phyloP scores from a whole-genome alignment of 2,797 vertebrate species.

The Paramormyrops hopkinsi region DNA sequence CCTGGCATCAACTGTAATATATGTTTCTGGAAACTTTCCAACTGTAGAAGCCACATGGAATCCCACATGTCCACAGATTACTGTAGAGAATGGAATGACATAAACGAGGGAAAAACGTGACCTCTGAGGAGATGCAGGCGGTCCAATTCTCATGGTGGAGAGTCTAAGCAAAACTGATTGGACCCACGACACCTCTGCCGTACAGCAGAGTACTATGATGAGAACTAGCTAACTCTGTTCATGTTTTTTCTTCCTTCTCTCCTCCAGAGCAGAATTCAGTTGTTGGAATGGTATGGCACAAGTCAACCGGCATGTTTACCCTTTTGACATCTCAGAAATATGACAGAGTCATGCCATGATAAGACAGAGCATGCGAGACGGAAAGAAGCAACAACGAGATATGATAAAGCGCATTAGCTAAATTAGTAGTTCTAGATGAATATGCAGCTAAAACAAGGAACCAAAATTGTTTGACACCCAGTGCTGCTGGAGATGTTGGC shows the following conservation, averaged over 20 bases:
- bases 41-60: background rate
- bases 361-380: background rate
- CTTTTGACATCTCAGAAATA: background rate
- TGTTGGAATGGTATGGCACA: background rate
- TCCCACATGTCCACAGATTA: background rate
- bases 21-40: background rate
- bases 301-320: background rate
- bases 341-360: background rate
- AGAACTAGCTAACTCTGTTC: background rate
- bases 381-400: background rate
- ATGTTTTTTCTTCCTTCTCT: background rate
- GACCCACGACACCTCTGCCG: background rate
- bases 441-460: background rate
- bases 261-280: background rate
- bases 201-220: background rate
- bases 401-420: background rate
- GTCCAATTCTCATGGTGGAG: background rate
- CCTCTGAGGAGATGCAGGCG: background rate
- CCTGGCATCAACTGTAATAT: constrained; percentile 44
- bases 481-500: background rate
- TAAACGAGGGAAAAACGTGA: background rate
- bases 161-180: background rate
- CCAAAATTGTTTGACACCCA: background rate
- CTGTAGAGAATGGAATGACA: background rate
- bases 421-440: background rate